Evolutionary conservation across 2,888 invertebrate species (phyloP).

Genomic region (Drosophila melanosoma): DNA sequence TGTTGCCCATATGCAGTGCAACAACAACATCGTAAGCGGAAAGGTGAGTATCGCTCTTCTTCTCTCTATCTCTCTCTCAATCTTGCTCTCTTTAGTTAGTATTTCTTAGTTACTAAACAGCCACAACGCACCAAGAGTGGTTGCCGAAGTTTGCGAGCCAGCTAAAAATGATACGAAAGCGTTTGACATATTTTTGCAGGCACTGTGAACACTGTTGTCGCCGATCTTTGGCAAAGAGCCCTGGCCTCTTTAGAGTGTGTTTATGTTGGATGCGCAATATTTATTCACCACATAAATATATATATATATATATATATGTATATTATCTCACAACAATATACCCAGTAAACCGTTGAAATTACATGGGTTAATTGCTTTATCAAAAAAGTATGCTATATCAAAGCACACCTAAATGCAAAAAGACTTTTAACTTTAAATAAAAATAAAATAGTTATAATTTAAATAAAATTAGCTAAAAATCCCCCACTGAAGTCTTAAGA

Average conservation of each 20-base stretch:
- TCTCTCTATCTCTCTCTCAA: constrained; percentile 7
- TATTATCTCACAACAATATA: constrained; percentile 8
- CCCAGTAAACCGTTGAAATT: constrained; percentile 22
- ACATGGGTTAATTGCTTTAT: not conserved
- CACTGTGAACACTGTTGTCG: constrained; percentile 24
- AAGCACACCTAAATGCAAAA: not conserved
- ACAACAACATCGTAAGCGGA: constrained; percentile 25
- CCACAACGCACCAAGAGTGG: not conserved
- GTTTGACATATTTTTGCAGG: not conserved
- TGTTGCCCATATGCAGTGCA: constrained; percentile 39
- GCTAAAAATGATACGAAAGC: not conserved
- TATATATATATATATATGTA: not conserved
- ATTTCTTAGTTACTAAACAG: constrained; percentile 3
- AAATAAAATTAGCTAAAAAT: not conserved
- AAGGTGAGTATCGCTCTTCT: constrained; percentile 15
- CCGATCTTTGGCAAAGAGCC: constrained; percentile 44
- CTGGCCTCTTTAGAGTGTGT: constrained; percentile 35
- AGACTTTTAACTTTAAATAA: not conserved
- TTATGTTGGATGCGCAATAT: constrained; percentile 47
- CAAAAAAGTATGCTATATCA: constrained; percentile 54
- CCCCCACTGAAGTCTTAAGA: not conserved
- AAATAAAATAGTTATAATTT: not conserved
- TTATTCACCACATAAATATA: not conserved
- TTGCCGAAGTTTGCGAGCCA: not conserved
- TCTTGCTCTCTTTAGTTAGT: constrained; percentile 1